Evolutionary conservation across 2,797 vertebrate genomes (phyloP).

Genomic region (Danio choprae): DNA sequence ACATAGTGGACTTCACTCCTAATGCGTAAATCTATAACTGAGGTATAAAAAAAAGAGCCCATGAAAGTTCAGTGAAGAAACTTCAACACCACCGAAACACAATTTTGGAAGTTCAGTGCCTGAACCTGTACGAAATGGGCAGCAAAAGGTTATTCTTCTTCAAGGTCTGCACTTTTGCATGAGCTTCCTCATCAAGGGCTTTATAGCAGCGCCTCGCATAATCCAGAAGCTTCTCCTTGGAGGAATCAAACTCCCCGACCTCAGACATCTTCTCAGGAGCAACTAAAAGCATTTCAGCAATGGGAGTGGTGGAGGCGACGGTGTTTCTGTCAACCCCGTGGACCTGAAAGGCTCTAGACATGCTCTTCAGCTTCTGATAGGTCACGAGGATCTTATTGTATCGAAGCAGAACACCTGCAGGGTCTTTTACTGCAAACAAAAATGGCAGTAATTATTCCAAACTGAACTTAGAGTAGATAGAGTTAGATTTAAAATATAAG

Average conservation of each 20-base stretch:
- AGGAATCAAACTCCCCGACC: constrained; percentile 88
- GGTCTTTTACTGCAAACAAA: constrained; percentile 83
- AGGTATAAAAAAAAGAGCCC: constrained; percentile 21
- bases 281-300: constrained; percentile 89
- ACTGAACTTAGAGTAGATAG: neutral
- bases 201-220: constrained; percentile 90
- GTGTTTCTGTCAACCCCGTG: constrained; percentile 91
- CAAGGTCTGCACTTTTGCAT: constrained; percentile 85
- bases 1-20: constrained; percentile 6
- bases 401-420: constrained; percentile 87
- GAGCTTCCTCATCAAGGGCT: constrained; percentile 85
- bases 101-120: constrained; percentile 75
- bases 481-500: neutral
- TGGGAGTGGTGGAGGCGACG: constrained; percentile 89
- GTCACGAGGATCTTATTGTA: constrained; percentile 92
- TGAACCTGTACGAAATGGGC: constrained; percentile 91
- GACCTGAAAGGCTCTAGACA: constrained; percentile 90
- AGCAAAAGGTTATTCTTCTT: constrained; percentile 90
- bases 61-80: constrained; percentile 7
- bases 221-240: constrained; percentile 89
- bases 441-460: neutral
- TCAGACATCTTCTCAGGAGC: constrained; percentile 87
- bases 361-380: constrained; percentile 90
- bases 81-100: neutral
- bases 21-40: constrained; percentile 25